A percentile compares a stretch with the other conserved stretches of the same genome.
These are phyloP conservation scores for Axea sp. DNA, from an alignment of 2,888 invertebrate species.

Conservation along the genomic window DNA sequence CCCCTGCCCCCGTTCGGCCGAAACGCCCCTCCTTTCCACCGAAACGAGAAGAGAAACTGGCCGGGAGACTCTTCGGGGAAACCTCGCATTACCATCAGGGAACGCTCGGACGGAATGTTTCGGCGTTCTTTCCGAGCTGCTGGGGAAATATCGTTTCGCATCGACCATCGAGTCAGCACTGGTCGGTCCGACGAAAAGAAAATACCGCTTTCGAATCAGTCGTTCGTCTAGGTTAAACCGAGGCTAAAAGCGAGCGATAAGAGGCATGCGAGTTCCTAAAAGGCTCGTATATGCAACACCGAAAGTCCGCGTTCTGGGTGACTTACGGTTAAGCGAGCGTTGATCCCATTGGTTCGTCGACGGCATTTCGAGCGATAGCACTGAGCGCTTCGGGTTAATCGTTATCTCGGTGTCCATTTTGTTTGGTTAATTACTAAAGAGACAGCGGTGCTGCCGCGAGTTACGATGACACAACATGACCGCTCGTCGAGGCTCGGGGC, in stretches of 20 bases:
- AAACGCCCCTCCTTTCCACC: too few relatives aligned
- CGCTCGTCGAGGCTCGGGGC: constrained; percentile 55
- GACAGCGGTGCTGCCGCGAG: constrained; percentile 79
- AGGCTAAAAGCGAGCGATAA: not conserved
- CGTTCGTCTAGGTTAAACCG: constrained; percentile 26
- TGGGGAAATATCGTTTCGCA: too few relatives aligned
- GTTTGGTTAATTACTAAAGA: constrained; percentile 79
- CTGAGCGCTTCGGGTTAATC: constrained; percentile 74
- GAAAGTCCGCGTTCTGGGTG: constrained; percentile 25
- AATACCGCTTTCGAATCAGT: constrained; percentile 53
- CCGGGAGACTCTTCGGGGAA: too few relatives aligned
- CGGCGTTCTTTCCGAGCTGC: too few relatives aligned
- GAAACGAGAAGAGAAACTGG: too few relatives aligned
- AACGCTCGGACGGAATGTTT: too few relatives aligned
- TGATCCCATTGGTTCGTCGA: constrained; percentile 69
- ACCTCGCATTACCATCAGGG: too few relatives aligned
- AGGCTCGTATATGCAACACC: not conserved
- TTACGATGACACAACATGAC: constrained; percentile 74
- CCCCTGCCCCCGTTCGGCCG: constrained; percentile 66
- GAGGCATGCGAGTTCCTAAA: not conserved
- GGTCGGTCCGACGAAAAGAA: too few relatives aligned
- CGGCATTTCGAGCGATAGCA: constrained; percentile 73
- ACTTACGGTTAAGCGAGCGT: constrained; percentile 70
- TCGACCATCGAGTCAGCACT: too few relatives aligned
- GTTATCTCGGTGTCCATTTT: constrained; percentile 80